Percentiles rank a stretch among this genome's conserved stretches.
These are phyloP conservation scores for Lerista edwardsae DNA, from an alignment of 2,797 vertebrate genomes.

Conservation along the genomic window DNA sequence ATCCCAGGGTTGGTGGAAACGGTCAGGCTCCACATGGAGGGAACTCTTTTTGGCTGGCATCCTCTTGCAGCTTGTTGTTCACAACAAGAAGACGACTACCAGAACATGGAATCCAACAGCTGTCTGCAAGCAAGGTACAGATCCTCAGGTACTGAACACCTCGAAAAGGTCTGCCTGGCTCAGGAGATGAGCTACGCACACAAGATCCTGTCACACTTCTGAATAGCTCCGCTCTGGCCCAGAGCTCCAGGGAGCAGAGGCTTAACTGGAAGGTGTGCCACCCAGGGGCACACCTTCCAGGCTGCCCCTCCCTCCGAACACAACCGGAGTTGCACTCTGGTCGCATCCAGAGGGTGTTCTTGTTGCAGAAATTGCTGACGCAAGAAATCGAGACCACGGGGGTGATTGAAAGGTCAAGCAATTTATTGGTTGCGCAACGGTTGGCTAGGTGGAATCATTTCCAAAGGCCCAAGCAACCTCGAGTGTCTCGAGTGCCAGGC, in stretches of 20 bases:
- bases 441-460: too few species aligned
- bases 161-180: not conserved
- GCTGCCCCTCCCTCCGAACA: too few species aligned
- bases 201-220: not conserved
- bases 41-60: conserved; percentile 5
- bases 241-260: not conserved
- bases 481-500: too few species aligned
- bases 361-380: too few species aligned
- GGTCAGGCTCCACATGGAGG: conserved; percentile 11
- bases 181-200: not conserved
- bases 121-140: not conserved
- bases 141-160: not conserved
- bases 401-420: too few species aligned
- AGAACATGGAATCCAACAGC: not conserved
- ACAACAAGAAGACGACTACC: not conserved
- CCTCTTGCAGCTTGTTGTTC: not conserved
- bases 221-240: not conserved
- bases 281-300: too few species aligned
- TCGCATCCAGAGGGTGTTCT: too few species aligned
- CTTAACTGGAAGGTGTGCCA: too few species aligned
- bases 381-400: too few species aligned
- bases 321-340: too few species aligned
- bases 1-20: not conserved
- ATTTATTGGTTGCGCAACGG: too few species aligned
- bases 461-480: too few species aligned